Evolutionary conservation across 1,140 invertebrate species (phyloP), one percentile per base, ranked within the genome.

Genomic region (Zaprionus davidi): DNA sequence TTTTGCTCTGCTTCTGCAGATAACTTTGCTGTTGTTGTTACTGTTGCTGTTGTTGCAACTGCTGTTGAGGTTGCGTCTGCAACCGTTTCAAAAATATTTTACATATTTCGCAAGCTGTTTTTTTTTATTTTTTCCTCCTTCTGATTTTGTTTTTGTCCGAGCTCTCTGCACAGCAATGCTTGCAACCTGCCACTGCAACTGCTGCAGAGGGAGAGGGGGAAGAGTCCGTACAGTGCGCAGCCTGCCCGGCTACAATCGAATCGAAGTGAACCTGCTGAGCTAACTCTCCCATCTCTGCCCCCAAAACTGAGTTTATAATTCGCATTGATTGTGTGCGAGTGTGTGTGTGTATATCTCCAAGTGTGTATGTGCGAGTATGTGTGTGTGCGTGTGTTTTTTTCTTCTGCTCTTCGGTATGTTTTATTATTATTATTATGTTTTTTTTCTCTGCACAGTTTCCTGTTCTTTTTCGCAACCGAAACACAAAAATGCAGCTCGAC

Each of bases 401-500:
- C 60, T 46, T 65, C 58, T 38, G 60, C 44, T 55, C 22, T 38
- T 62, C 20, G 38, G 26, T 31, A 58, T 57, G 74, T 72, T 44
- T 76, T 71, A 76, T 76, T 76, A 76, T 72, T 53, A 28, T 58
- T 58, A 58, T 58, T 58, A 58, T 57, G 2, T 38, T 71, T 71
- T 75, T 75, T 71, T 72, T 66, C 68, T 46, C 7, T 55, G 73
- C 59, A 26, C 55, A 88, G 83, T 88, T 88, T 88, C 84, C 84
- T 88, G 85, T 88, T 90, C 85, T 90, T 88, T 88, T 88, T 88
- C 84, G 84, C 84, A 88, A 88, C 66, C 58, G 60, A 59, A 31
- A 49, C 67, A 68, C 74, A 88, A 88, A 88, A 88, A 88, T 88
- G 84, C 84, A 79, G 81, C 84, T 90, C 69, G 73, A 81, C 85